Percentiles rank a stretch among this genome's conserved stretches.
Conservation (phyloP, 92 coral and sea anemone species). For the Muricea muricata region DNA sequence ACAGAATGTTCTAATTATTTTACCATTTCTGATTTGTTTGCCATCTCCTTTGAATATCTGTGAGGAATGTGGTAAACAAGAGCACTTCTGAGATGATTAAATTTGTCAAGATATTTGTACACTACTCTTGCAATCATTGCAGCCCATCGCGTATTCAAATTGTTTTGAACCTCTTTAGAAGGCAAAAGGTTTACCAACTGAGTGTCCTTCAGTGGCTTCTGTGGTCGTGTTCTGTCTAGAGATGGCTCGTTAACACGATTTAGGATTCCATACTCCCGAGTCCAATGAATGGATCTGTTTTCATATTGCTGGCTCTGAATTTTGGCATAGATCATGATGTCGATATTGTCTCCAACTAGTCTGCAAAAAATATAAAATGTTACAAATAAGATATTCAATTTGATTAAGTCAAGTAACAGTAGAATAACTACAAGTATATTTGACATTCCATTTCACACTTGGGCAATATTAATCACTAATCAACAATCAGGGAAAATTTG, state of each 20-base stretch:
- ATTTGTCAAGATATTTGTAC: conserved; percentile 49
- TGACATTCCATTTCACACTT: conserved; percentile 16
- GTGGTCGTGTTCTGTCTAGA: conserved; percentile 38
- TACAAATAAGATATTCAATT: not conserved
- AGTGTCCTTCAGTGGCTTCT: conserved; percentile 45
- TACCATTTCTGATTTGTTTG: conserved; percentile 69
- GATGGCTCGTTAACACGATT: conserved; percentile 48
- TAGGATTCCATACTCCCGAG: conserved; percentile 70
- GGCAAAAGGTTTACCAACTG: conserved; percentile 64
- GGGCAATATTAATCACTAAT: too few species aligned
- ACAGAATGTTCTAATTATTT: conserved; percentile 37
- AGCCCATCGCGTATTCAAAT: conserved; percentile 54
- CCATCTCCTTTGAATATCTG: conserved; percentile 63
- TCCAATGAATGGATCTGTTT: conserved; percentile 76
- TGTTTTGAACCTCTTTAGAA: conserved; percentile 35
- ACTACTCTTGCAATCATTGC: conserved; percentile 56
- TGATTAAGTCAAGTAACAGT: not conserved
- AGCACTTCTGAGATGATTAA: conserved; percentile 51
- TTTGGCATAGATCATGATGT: conserved; percentile 49
- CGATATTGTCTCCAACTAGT: conserved; percentile 69
- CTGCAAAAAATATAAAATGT: conserved; percentile 30
- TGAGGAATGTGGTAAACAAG: conserved; percentile 73
- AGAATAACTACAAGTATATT: not conserved
- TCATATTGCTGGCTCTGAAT: conserved; percentile 42
- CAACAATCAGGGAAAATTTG: too few species aligned